Evolutionary conservation across 2,888 invertebrate species (phyloP), one percentile per base, ranked within the genome.

Genomic region (Pollenia angustigena): DNA sequence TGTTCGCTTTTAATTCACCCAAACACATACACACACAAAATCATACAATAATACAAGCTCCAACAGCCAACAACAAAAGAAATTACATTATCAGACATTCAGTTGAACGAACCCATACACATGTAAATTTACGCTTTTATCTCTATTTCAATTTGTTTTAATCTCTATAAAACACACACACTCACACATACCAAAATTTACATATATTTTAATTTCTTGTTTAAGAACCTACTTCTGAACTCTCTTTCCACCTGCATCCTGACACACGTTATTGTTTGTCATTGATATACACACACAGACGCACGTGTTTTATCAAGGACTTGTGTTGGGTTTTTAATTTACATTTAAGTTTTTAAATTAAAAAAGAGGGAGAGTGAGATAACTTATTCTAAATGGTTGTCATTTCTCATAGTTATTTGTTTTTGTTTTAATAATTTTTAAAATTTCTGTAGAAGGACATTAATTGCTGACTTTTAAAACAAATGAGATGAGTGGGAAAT

Each of bases 51-150:
- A 62, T 50, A 32, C 32, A 32, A 32, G 32, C 6, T 6, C 6
- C 32, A 32, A 32, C 32, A 32, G 4, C 32, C 32, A 71, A 23
- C 8, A 68, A 79, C 40, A 78, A 60, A 12, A 54, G 64, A 82
- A 69, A 76, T 71, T 69, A 76, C 72, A 75, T 78, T 84, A 81
- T 81, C 76, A 81, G 81, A 81, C 52, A 76, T 87, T 60, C 84
- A 66, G 84, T 72, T 87, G 81, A 81, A 80, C 66, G 80, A 78
- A 72, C 76, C 58, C 72, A 84, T 84, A 84, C 72, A 81, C 60
- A 84, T 84, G 87, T 69, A 87, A 86, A 78, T 72, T 71, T 82
- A 16, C 66, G 78, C 48, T 78, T 76, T 87, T 74, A 72, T 81
- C 80, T 76, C 32, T 44, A 62, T 60, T 62, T 76, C 40, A 76